Base-by-base conservation (phyloP, 2,888 invertebrate genomes). In the Myopa testacea region DNA sequence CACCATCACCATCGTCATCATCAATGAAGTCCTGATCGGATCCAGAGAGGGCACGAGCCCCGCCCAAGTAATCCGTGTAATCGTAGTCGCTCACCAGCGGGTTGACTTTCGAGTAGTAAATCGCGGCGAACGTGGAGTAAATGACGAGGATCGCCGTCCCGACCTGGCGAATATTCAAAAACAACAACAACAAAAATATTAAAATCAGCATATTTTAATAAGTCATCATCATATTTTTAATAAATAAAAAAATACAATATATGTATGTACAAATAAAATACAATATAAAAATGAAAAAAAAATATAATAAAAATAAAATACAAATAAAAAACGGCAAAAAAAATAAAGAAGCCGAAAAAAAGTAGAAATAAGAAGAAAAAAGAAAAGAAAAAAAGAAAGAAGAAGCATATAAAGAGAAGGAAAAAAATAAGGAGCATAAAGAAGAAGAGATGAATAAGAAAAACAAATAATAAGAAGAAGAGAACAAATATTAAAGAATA, bases 81-180 rank as follows among this genome's bases (percentile, higher is more conserved):
- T 93, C 93, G 87, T 94, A 94, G 88, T 95, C 94, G 76, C 93
- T 93, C n/a, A 94, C 91, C 79, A 95, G 91, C 70, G 95, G 95
- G 89, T 95, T 95, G 87, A 95, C 95, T 89, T 95, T 95, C 75
- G 96, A 95, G 89, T 95, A 96, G 89, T 95, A 95, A 85, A 95
- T 94, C 77, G 96, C 96, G 3, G 96, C 95, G 84, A 96, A 92
- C 76, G 95, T 95, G 77, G 95, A 95, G 90, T 96, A 96, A 82
- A 95, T 93, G 50, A 96, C 91, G 63, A 96, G 90, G 6, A 93
- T 92, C 0, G 95, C 95, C 8, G 96, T 96, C 85, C 94, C 94
- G 69, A 96, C 91, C 95, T 96, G 91, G 63, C n/a, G 70, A 63
- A 77, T 75, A 77, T 76, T 14, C 4, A 3, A 10, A 68, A n/a